A percentile compares a stretch with the other conserved stretches of the same genome.
Conservation (phyloP, 2,797 vertebrate genomes). For the Phoxinus dragarum region DNA sequence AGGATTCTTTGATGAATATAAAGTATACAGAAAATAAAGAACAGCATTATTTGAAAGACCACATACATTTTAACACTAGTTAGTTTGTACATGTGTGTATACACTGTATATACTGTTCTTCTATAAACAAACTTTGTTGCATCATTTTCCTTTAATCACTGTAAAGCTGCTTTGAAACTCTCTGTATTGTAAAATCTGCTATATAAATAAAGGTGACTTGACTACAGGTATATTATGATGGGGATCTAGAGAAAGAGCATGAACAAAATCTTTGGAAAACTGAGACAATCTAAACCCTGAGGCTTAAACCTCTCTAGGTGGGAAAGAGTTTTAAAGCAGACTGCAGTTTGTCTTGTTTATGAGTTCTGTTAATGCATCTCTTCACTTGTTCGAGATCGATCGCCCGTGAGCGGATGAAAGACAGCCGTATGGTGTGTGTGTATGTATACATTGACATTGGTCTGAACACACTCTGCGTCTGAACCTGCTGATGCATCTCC, state of each 20-base stretch:
- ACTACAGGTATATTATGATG: no score
- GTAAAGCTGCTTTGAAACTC: no score
- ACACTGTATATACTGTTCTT: no score
- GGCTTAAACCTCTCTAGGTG: background rate
- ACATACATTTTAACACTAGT: background rate
- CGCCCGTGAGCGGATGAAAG: background rate
- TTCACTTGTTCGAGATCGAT: background rate
- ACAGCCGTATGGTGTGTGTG: background rate
- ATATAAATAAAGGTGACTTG: no score
- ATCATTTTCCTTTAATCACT: no score
- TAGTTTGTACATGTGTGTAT: background rate
- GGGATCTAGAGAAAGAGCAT: background rate
- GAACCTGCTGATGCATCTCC: background rate
- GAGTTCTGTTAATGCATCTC: background rate
- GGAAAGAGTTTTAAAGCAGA: background rate
- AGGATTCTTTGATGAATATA: background rate
- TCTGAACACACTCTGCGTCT: background rate
- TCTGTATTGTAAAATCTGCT: no score
- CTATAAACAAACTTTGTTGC: no score
- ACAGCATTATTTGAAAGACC: background rate
- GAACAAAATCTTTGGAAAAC: background rate
- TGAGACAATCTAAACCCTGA: background rate
- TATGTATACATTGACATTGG: background rate
- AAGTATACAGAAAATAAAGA: background rate
- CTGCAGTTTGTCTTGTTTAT: background rate